A percentile compares a stretch with the other conserved stretches of the same genome.
These are phyloP conservation scores for Zhengitettix transpicula DNA, from an alignment of 2,888 invertebrate species.

Conservation along the genomic window DNA sequence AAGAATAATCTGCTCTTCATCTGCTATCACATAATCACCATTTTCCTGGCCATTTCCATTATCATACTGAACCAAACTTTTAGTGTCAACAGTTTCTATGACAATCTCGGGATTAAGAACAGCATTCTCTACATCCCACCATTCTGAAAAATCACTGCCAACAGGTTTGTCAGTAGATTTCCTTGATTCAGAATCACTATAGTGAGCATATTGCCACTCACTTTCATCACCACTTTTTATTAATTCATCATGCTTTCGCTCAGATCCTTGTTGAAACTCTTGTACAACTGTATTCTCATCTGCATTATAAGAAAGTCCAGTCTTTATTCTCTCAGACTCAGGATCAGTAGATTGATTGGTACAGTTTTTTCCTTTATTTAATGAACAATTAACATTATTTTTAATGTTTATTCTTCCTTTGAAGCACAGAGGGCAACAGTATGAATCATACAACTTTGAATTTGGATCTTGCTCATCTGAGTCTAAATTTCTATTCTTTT, in stretches of 20 bases:
- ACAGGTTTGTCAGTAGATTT: no score
- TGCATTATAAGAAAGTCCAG: no score
- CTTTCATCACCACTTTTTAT: neutral
- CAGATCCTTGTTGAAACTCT: no score
- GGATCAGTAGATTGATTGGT: no score
- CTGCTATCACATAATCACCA: neutral
- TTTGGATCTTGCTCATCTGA: neutral
- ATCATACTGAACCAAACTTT: neutral
- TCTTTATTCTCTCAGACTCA: no score
- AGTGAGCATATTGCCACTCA: neutral
- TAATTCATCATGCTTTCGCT: neutral
- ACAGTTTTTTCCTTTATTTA: neutral
- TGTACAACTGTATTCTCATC: no score
- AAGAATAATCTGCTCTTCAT: neutral
- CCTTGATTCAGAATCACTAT: no score
- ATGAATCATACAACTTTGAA: neutral
- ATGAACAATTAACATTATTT: neutral
- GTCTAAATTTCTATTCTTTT: neutral
- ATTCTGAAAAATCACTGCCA: neutral
- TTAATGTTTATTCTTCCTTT: neutral
- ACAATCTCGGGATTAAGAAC: slow-evolving; percentile 4
- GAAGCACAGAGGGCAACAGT: neutral
- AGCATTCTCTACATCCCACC: slow-evolving; percentile 1
- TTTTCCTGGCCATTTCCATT: neutral
- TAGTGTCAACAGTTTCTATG: slow-evolving; percentile 2